Base-by-base conservation (phyloP, 2,113 vertebrate species). In the Sturnira hondurensis region DNA sequence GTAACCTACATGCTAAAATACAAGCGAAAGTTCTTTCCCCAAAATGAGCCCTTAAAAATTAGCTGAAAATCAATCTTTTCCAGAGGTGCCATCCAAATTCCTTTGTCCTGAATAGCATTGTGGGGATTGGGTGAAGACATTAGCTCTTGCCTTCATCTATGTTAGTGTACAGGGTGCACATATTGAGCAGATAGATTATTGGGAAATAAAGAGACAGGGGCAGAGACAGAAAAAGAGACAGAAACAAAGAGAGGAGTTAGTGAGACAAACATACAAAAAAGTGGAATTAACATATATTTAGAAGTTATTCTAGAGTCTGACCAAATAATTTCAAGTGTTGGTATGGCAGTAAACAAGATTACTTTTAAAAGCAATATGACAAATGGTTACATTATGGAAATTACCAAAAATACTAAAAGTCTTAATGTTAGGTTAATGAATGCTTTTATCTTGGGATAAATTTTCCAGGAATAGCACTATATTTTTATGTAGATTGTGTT, bases 401-500 rank as follows among this genome's bases (percentile, higher is more conserved):
- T 88, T 71, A 76, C 65, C 4, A 84, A 89, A 93, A 91, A 82
- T 85, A 94, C 22, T 47, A 38, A 90, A 85, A 70, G 22, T 68
- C 61, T 93, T 91, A 85, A 96, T 89, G 45, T 41, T 74, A 85
- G 71, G 8, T 67, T 94, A 96, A 88, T 85, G 19, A 50, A 24
- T 84, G 92, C 14, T 68, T 67, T 36, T 31, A 65, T 26, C 36
- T 88, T 65, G 26, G 36, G 19, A 65, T 73, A 89, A 84, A 74
- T 80, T 89, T 92, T 87, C 56, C 65, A 81, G 41, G 50, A 95
- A 93, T 24, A 77, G 3, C 11, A 71, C 61, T 50, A 63, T 63
- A 31, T 63, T 63, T 63, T 63, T 71, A 77, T 45, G 5, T 56
- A 90, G 43, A 16, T 43, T 88, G 92, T 94, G 4, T 24, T 83